Evolutionary conservation across 2,888 invertebrate genomes (phyloP).

Genomic region (Drosophila acutilabella): DNA sequence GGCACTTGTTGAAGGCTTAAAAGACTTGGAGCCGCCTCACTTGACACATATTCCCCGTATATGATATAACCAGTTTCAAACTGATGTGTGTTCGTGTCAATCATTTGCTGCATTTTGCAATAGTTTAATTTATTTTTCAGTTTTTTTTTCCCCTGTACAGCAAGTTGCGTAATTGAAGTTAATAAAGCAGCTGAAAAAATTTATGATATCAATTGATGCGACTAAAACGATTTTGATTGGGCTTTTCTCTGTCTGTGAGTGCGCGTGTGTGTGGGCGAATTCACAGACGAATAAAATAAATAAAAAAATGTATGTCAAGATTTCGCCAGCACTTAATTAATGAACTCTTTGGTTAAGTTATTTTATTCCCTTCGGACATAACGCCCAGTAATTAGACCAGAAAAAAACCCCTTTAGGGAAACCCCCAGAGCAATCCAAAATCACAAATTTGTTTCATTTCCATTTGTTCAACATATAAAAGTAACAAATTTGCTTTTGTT

Average conservation of each 20-base stretch:
- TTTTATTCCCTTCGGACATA: conserved; percentile 24
- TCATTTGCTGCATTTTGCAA: conserved; percentile 55
- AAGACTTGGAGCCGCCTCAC: conserved; percentile 46
- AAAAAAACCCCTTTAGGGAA: conserved; percentile 10
- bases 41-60: conserved; percentile 55
- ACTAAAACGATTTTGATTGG: conserved; percentile 57
- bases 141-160: conserved; percentile 6
- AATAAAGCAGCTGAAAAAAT: conserved; percentile 40
- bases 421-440: conserved; percentile 4
- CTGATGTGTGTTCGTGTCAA: conserved; percentile 53
- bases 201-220: conserved; percentile 49
- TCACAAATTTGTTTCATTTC: conserved; percentile 21
- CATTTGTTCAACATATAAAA: conserved; percentile 42
- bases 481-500: conserved; percentile 21
- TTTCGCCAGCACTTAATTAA: conserved; percentile 41
- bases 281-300: conserved; percentile 12
- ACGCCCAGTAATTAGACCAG: conserved; percentile 57
- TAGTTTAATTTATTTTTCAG: conserved; percentile 16
- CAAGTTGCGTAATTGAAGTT: conserved; percentile 47
- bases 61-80: conserved; percentile 57
- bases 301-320: conserved; percentile 55
- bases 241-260: background rate
- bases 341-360: conserved; percentile 43
- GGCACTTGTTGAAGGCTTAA: conserved; percentile 42
- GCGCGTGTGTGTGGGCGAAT: conserved; percentile 25